Evolutionary conservation across 2,113 vertebrate genomes (phyloP).

Genomic region (Oceanodroma tethys): DNA sequence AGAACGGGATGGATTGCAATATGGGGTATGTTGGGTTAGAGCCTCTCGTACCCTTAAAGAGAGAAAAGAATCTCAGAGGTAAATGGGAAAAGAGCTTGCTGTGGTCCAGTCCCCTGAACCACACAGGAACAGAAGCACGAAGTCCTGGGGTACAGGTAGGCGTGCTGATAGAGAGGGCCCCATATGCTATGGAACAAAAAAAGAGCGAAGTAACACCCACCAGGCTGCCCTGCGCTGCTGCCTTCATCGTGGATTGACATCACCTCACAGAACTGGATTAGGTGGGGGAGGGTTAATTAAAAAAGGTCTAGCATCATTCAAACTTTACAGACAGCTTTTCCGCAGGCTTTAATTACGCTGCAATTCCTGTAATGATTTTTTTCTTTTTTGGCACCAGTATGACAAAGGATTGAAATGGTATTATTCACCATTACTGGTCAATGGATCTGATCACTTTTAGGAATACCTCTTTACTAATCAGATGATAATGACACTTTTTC

Average conservation of each 20-base stretch:
- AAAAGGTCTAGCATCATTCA: neutral
- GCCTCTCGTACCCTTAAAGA: accelerated
- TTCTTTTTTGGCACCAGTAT: neutral
- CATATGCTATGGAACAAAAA: neutral
- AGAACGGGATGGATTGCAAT: neutral
- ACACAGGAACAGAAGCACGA: neutral
- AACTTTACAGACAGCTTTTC: neutral
- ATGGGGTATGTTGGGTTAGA: neutral
- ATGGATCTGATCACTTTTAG: neutral
- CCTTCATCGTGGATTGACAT: neutral
- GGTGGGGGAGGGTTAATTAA: neutral
- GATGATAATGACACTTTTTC: neutral
- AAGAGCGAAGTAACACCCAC: neutral
- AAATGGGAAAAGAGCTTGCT: neutral
- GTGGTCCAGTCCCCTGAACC: neutral
- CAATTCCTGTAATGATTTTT: neutral
- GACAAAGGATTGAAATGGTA: neutral
- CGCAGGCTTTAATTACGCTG: neutral
- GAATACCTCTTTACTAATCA: neutral
- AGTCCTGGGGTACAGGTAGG: neutral
- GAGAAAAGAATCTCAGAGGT: neutral
- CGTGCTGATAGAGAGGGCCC: neutral
- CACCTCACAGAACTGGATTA: neutral
- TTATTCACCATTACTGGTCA: neutral
- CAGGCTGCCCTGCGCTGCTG: neutral